Conservation (phyloP, 37 sponge, comb jelly and placozoan genomes). For the Dysidea cf. avara region DNA sequence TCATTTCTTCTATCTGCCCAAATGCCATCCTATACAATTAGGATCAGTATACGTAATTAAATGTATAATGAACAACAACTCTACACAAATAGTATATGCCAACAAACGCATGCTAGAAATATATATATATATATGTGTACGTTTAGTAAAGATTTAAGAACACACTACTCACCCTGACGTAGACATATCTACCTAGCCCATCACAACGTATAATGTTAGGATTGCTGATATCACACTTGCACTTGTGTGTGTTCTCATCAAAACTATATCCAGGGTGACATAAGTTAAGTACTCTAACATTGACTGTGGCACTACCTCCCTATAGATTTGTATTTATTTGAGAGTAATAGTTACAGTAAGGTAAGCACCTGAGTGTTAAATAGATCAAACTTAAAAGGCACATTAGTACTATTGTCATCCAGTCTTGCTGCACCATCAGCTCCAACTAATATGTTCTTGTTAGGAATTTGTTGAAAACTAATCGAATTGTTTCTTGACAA, state of each 20-base stretch:
- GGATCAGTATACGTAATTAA: too few relatives aligned
- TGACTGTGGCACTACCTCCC: not conserved
- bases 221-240: constrained; percentile 3
- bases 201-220: constrained; percentile 42
- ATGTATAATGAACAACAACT: too few relatives aligned
- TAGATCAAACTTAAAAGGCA: constrained; percentile 34
- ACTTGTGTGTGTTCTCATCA: not conserved
- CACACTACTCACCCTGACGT: constrained; percentile 37
- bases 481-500: constrained; percentile 24
- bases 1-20: too few relatives aligned
- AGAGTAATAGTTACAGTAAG: too few relatives aligned
- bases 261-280: constrained; percentile 73
- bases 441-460: not conserved
- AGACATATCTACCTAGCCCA: constrained; percentile 43
- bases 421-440: not conserved
- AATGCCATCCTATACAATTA: too few relatives aligned
- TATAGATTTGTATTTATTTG: too few relatives aligned
- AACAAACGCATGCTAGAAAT: too few relatives aligned
- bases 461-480: constrained; percentile 38
- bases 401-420: constrained; percentile 1
- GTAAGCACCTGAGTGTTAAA: constrained; percentile 38
- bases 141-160: too few relatives aligned
- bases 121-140: too few relatives aligned
- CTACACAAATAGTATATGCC: too few relatives aligned
- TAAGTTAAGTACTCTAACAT: constrained; percentile 7